Evolutionary conservation across 2,888 invertebrate species (phyloP).

Genomic region (Mesochorus sp.): DNA sequence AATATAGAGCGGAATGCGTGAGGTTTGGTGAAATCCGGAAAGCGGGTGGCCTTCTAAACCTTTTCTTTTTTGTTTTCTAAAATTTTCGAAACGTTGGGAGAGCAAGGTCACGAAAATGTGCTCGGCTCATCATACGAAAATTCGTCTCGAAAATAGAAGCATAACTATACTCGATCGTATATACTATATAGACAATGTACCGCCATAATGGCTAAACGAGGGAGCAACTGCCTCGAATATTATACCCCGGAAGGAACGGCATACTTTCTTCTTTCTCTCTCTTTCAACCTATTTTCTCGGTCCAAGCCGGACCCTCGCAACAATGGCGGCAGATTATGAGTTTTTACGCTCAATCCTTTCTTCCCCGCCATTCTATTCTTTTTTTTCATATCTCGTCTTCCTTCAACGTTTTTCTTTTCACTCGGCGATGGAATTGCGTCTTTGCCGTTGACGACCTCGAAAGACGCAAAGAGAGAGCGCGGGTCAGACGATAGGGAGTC

Average conservation of each 20-base stretch:
- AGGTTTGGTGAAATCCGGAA: conserved; percentile 60
- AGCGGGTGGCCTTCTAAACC: conserved; percentile 52
- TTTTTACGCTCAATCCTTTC: conserved; percentile 68
- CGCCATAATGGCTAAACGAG: conserved; percentile 73
- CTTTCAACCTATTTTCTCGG: conserved; percentile 30
- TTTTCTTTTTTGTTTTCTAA: conserved; percentile 57
- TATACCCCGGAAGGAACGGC: conserved; percentile 68
- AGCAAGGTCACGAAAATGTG: conserved; percentile 53
- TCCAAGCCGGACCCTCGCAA: conserved; percentile 52
- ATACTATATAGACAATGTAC: conserved; percentile 44
- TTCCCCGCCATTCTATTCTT: conserved; percentile 48
- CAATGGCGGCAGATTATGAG: conserved; percentile 65
- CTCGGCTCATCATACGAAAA: no score
- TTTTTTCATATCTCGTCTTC: conserved; percentile 43
- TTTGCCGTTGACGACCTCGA: conserved; percentile 28
- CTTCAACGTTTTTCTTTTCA: conserved; percentile 58
- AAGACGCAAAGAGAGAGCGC: background rate
- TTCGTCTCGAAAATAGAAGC: background rate
- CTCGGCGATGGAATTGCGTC: conserved; percentile 47
- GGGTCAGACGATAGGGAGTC: conserved; percentile 47
- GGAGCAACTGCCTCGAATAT: conserved; percentile 68
- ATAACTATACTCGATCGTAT: background rate
- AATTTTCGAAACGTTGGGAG: conserved; percentile 51
- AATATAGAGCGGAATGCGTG: conserved; percentile 39
- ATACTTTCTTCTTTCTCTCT: conserved; percentile 55